Base-by-base conservation (phyloP, 2,113 vertebrate genomes). In the Perca fluviatilis region DNA sequence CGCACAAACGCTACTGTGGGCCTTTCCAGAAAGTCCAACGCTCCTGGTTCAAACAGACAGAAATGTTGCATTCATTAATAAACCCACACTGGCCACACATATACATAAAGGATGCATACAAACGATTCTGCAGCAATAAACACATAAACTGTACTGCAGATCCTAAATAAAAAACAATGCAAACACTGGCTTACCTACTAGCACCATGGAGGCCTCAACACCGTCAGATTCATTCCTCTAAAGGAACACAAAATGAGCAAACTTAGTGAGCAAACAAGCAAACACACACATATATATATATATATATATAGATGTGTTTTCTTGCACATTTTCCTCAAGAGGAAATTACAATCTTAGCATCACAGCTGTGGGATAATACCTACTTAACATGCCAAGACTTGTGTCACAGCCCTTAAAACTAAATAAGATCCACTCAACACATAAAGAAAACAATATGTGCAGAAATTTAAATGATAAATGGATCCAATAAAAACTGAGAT, bases 151-250 rank as follows among this genome's bases (percentile, higher is more conserved):
- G 2, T 18, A 36, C 51, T 13, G 3, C n/a, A 74, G 19, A 72
- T 53, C 7, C 2, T 67, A 13, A 25, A 60, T n/a, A 15, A 76
- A 43, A 47, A 64, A 9, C 3, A 53, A 3, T 11, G 16, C 6
- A 72, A 74, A 74, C 21, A 66, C 19, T 2, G 75, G 63, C 97
- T 95, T 88, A 99, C 98, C 98, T 74, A 97, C 96, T 1, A 98
- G 91, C 56, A 98, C 96, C 93, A 98, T 87, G 0, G 96, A 96
- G 27, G 96, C 96, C 91, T 99, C 98, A 0, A 96, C 82, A 1
- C 80, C 88, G 33, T 95, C 93, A 6, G 95, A 92, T 36, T 95
- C 91, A 54, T 95, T 94, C 80, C 56, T 95, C 96, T 87, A 75
- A 65, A 62, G 91, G 65, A 85, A 81, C 54, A 74, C 50, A 80